phyloP scores from a whole-genome alignment of 2,113 vertebrate genomes.

The Jacana jacana region DNA sequence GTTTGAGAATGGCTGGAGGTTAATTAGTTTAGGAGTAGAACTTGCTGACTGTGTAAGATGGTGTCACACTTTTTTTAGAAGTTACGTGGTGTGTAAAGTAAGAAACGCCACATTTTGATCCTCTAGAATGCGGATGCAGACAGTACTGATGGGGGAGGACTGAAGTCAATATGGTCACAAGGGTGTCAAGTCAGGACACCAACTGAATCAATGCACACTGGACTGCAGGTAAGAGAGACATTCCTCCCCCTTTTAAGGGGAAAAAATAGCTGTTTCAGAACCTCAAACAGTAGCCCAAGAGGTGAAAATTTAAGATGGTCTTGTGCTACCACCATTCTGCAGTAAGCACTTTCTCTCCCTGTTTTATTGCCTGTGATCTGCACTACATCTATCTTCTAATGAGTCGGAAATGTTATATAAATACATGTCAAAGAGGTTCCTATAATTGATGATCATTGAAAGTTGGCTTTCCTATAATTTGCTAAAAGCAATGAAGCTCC shows the following conservation, averaged over 20 bases:
- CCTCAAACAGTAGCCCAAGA: neutral
- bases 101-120: neutral
- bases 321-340: neutral
- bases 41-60: neutral
- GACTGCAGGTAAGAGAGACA: neutral
- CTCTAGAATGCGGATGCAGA: neutral
- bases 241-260: neutral
- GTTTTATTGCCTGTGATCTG: neutral
- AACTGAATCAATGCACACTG: neutral
- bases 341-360: neutral
- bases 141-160: neutral
- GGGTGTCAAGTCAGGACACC: neutral
- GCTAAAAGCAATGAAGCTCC: neutral
- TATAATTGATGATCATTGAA: conserved; percentile 6
- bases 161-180: neutral
- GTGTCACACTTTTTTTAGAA: neutral
- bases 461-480: neutral
- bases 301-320: neutral
- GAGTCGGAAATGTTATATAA: conserved; percentile 12
- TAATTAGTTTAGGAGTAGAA: neutral
- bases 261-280: neutral
- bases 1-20: neutral
- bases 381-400: neutral
- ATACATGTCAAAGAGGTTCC: neutral
- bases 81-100: neutral